These are phyloP conservation scores for Drosophila sp. DNA, from an alignment of 1,140 invertebrate genomes.

Conservation along the genomic window DNA sequence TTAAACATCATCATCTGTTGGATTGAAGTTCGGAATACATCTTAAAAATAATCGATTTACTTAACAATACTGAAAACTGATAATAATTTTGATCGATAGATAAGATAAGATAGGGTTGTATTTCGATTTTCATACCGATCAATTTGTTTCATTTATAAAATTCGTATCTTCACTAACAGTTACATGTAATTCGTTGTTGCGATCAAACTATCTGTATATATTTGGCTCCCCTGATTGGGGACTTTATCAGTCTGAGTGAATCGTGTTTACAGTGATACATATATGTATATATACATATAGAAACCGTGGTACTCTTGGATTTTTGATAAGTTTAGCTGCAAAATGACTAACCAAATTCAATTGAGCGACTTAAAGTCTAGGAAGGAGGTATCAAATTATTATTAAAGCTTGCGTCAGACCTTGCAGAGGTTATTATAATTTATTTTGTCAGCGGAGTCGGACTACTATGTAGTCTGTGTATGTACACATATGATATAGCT, in stretches of 20 bases:
- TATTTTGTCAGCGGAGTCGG: too few relatives aligned
- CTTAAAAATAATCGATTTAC: neutral
- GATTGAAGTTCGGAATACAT: neutral
- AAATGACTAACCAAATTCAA: neutral
- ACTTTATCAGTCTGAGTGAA: neutral
- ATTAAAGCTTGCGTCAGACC: neutral
- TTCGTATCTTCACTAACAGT: neutral
- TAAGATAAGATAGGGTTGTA: neutral
- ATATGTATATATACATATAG: neutral
- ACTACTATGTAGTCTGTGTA: too few relatives aligned
- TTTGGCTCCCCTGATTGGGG: neutral
- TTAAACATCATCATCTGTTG: neutral
- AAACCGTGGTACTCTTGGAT: neutral
- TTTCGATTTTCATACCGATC: neutral
- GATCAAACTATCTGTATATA: neutral
- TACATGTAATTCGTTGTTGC: neutral
- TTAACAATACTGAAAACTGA: neutral
- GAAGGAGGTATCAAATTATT: neutral
- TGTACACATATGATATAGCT: too few relatives aligned
- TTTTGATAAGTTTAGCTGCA: neutral
- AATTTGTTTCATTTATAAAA: neutral
- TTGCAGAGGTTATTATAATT: too few relatives aligned
- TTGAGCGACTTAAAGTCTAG: neutral
- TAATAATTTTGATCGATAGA: neutral
- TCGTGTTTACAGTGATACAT: neutral